A percentile compares a stretch with the other conserved stretches of the same genome.
Conservation (phyloP, 2,888 invertebrate species). For the Lasioglossum figueresi region DNA sequence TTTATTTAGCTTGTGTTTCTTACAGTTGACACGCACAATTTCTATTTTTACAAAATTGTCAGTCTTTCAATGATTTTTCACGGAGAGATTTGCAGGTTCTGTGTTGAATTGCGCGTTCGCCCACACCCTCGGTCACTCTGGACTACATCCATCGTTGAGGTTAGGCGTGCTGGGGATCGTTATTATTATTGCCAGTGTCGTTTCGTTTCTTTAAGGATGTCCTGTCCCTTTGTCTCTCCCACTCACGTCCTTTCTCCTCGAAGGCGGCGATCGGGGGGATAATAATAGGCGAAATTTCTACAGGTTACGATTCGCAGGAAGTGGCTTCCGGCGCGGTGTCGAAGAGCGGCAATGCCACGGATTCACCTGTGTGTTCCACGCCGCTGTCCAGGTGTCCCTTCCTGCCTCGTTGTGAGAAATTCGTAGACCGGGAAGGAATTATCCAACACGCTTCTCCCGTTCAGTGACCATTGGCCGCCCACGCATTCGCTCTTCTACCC, state of each 20-base stretch:
- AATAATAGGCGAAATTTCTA: constrained; percentile 68
- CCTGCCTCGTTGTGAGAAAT: constrained; percentile 67
- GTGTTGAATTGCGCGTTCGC: not conserved
- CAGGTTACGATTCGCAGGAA: constrained; percentile 67
- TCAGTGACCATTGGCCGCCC: not conserved
- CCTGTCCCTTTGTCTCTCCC: not conserved
- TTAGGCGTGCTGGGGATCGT: not conserved
- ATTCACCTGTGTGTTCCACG: constrained; percentile 59
- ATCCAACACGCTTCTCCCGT: not conserved
- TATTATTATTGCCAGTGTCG: not conserved
- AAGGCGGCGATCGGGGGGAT: constrained; percentile 44
- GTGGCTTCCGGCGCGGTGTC: constrained; percentile 65
- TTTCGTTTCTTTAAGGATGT: constrained; percentile 5
- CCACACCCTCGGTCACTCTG: not conserved
- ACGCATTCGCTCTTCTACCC: not conserved
- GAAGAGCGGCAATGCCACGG: constrained; percentile 59
- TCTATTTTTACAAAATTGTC: too few relatives aligned
- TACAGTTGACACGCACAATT: too few relatives aligned
- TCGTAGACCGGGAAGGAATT: constrained; percentile 33
- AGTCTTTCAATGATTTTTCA: too few relatives aligned
- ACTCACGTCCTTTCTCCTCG: not conserved
- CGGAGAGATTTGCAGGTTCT: not conserved
- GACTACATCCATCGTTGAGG: not conserved
- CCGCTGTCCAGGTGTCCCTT: constrained; percentile 70
- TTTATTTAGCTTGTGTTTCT: too few relatives aligned